Percentiles rank a stretch among this genome's conserved stretches.
Evolutionary conservation across 1,140 invertebrate genomes (phyloP).

Genomic region (Ceratina japonica): DNA sequence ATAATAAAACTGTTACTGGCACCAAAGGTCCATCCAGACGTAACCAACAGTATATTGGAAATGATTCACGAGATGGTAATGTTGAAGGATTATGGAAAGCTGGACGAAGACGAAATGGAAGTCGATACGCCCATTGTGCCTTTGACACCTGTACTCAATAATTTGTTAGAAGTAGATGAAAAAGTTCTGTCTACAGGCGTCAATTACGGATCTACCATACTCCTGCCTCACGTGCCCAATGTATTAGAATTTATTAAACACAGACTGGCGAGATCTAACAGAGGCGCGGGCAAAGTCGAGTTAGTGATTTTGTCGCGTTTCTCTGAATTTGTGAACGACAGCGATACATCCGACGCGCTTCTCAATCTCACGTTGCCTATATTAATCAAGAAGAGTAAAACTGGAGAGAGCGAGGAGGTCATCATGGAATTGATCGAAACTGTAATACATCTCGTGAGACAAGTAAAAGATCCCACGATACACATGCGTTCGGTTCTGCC

Average conservation of each 20-base stretch:
- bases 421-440: conserved; percentile 85
- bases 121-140: conserved; percentile 60
- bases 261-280: conserved; percentile 82
- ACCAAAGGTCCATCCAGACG: conserved; percentile 83
- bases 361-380: conserved; percentile 87
- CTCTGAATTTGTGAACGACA: conserved; percentile 85
- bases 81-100: conserved; percentile 81
- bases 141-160: conserved; percentile 57
- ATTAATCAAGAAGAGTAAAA: conserved; percentile 82
- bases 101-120: conserved; percentile 73
- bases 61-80: conserved; percentile 90
- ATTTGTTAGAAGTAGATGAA: conserved; percentile 61
- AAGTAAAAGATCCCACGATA: conserved; percentile 82
- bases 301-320: conserved; percentile 89
- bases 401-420: conserved; percentile 80
- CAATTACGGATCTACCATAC: conserved; percentile 87
- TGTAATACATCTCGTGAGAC: conserved; percentile 86
- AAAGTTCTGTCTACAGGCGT: conserved; percentile 74
- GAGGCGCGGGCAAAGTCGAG: conserved; percentile 84
- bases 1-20: conserved; percentile 86
- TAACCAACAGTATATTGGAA: conserved; percentile 86
- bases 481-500: conserved; percentile 85
- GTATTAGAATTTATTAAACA: conserved; percentile 87
- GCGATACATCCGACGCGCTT: conserved; percentile 84
- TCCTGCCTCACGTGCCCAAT: conserved; percentile 86